Conservation (phyloP, 2,888 invertebrate genomes). For the Autographa gamma region DNA sequence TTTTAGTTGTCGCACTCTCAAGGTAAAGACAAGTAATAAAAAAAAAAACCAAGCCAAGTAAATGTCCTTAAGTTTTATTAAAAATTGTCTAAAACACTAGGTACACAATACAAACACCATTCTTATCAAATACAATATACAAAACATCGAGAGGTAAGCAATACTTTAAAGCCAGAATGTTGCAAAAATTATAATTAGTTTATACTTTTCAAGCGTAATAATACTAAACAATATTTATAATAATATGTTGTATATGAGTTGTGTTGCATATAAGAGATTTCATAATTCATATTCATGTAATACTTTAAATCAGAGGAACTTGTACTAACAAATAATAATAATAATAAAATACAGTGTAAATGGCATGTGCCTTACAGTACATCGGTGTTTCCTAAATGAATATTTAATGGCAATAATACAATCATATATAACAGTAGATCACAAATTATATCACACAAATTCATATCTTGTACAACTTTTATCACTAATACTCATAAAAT, state of each 20-base stretch:
- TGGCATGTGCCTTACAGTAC: constrained; percentile 22
- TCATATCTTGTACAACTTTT: constrained; percentile 42
- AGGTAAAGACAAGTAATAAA: constrained; percentile 11
- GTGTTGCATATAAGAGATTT: constrained; percentile 10
- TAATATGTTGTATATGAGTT: constrained; percentile 14
- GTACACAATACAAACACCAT: constrained; percentile 63
- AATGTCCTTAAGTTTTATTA: constrained; percentile 60
- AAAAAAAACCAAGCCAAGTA: constrained; percentile 36
- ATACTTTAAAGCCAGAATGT: constrained; percentile 45
- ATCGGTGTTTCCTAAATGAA: constrained; percentile 31
- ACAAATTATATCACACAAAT: constrained; percentile 64
- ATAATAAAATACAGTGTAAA: constrained; percentile 23
- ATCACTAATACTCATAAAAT: constrained; percentile 19
- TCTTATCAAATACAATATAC: constrained; percentile 48
- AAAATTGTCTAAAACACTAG: constrained; percentile 61
- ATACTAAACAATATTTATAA: constrained; percentile 14
- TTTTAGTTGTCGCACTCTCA: background rate
- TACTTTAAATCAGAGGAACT: constrained; percentile 34
- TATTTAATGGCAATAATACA: constrained; percentile 47
- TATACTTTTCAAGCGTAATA: constrained; percentile 45
- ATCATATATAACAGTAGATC: constrained; percentile 45
- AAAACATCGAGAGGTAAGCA: constrained; percentile 52
- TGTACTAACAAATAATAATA: constrained; percentile 35
- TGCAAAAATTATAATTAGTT: constrained; percentile 32
- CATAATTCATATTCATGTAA: constrained; percentile 13